Percentiles rank a stretch among this genome's conserved stretches.
These are phyloP conservation scores for Sarcophaga carnaria DNA, from an alignment of 2,888 invertebrate genomes.

Conservation along the genomic window DNA sequence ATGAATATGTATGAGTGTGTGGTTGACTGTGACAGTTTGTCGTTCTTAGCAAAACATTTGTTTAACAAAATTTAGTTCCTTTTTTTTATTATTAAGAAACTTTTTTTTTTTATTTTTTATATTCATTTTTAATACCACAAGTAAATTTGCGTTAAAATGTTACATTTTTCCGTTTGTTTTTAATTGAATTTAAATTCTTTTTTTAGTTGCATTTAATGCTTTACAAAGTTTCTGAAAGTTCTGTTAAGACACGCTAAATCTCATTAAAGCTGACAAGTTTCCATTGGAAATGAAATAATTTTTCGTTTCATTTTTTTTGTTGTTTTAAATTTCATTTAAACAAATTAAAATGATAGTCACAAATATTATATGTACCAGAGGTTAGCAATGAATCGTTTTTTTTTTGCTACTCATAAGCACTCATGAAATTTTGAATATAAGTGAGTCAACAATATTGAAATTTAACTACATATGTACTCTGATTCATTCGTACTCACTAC, in stretches of 20 bases:
- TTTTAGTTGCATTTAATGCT: background rate
- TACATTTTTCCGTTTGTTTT: background rate
- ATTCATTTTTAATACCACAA: constrained; percentile 7
- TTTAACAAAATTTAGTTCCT: constrained; percentile 35
- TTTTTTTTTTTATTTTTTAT: constrained; percentile 10
- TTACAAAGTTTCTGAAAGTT: background rate
- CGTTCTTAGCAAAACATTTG: constrained; percentile 18
- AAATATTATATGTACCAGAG: too few relatives aligned
- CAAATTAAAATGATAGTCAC: too few relatives aligned
- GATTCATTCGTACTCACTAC: too few relatives aligned
- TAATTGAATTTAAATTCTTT: background rate
- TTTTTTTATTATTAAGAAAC: constrained; percentile 10
- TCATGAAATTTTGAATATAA: too few relatives aligned
- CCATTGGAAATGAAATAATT: too few relatives aligned
- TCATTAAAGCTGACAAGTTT: too few relatives aligned
- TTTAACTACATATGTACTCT: too few relatives aligned
- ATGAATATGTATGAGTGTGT: background rate
- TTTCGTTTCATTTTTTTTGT: too few relatives aligned
- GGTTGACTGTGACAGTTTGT: background rate
- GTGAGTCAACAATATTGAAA: too few relatives aligned
- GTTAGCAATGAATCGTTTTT: too few relatives aligned
- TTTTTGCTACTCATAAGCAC: too few relatives aligned
- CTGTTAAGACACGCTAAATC: background rate
- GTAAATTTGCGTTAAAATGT: constrained; percentile 32
- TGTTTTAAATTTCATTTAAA: too few relatives aligned